A percentile compares a stretch with the other conserved stretches of the same genome.
These are phyloP conservation scores for Trachelipus rathkii DNA, from an alignment of 1,140 invertebrate species.

Conservation along the genomic window DNA sequence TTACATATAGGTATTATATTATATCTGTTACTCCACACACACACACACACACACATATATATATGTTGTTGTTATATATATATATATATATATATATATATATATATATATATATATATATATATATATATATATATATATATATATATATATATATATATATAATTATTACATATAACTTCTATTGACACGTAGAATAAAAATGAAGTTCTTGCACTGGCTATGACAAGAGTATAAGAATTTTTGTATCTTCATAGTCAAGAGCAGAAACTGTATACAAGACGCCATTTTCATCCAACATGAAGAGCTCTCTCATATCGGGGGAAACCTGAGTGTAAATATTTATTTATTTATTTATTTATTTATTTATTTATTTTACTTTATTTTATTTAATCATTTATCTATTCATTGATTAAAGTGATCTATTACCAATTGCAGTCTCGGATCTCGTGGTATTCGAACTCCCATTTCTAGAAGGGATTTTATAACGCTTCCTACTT, in stretches of 20 bases:
- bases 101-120: too few relatives aligned
- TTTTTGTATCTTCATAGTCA: slow-evolving; percentile 33
- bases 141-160: too few relatives aligned
- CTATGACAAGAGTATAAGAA: slow-evolving; percentile 34
- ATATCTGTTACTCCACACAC: too few relatives aligned
- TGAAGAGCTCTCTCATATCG: slow-evolving; percentile 36
- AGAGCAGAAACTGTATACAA: slow-evolving; percentile 41
- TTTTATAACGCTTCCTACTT: slow-evolving; percentile 14
- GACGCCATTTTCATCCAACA: slow-evolving; percentile 32
- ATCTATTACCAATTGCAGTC: slow-evolving; percentile 2
- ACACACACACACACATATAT: too few relatives aligned
- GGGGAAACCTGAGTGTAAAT: slow-evolving; percentile 32
- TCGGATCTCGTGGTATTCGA: slow-evolving; percentile 1
- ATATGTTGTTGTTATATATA: too few relatives aligned
- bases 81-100: too few relatives aligned
- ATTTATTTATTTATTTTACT: too few relatives aligned
- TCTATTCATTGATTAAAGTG: too few relatives aligned
- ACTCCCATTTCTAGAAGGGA: not conserved
- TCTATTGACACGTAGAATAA: slow-evolving; percentile 39
- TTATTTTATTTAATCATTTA: too few relatives aligned
- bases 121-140: too few relatives aligned
- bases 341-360: too few relatives aligned
- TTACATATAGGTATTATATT: too few relatives aligned
- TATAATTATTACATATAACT: slow-evolving; percentile 17
- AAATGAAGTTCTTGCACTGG: slow-evolving; percentile 36